phyloP scores from a whole-genome alignment of 2,113 vertebrate species.

The Chinchilla lanigera region DNA sequence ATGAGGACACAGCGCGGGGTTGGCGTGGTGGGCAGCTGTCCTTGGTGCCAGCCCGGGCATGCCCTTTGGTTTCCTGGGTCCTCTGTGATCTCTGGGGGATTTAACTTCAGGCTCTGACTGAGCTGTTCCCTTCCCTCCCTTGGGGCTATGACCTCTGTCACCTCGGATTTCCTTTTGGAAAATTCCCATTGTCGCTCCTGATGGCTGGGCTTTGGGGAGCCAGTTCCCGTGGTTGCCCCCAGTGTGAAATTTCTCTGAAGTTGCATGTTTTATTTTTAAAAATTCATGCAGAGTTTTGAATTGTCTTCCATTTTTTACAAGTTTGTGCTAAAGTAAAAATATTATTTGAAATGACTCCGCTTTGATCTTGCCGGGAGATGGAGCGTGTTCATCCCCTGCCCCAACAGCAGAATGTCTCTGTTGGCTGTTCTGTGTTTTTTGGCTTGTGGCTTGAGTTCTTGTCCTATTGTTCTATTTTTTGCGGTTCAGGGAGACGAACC shows the following conservation, averaged over 20 bases:
- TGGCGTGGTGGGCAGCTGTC: too few relatives aligned
- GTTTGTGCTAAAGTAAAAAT: conserved; percentile 21
- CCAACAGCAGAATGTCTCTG: not conserved
- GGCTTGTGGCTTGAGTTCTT: not conserved
- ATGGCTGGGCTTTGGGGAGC: not conserved
- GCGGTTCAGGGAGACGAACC: not conserved
- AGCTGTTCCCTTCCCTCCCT: not conserved
- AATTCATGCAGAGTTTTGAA: not conserved
- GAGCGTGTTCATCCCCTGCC: not conserved
- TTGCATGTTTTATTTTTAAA: conserved; percentile 15
- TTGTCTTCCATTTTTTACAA: not conserved
- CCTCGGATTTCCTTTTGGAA: not conserved
- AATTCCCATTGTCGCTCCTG: not conserved
- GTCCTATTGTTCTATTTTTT: not conserved
- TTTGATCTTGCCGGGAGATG: not conserved
- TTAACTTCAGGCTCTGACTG: not conserved
- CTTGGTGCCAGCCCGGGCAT: not conserved
- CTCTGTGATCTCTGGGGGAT: too few relatives aligned
- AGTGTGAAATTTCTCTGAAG: conserved; percentile 9
- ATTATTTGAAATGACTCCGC: not conserved
- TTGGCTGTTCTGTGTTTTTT: too few relatives aligned
- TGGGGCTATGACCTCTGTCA: not conserved
- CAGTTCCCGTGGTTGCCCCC: not conserved
- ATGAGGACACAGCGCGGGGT: not conserved
- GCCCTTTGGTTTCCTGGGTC: not conserved